Evolutionary conservation across 2,797 vertebrate genomes (phyloP), one percentile per base, ranked within the genome.

Genomic region (Ispidina lecontei): DNA sequence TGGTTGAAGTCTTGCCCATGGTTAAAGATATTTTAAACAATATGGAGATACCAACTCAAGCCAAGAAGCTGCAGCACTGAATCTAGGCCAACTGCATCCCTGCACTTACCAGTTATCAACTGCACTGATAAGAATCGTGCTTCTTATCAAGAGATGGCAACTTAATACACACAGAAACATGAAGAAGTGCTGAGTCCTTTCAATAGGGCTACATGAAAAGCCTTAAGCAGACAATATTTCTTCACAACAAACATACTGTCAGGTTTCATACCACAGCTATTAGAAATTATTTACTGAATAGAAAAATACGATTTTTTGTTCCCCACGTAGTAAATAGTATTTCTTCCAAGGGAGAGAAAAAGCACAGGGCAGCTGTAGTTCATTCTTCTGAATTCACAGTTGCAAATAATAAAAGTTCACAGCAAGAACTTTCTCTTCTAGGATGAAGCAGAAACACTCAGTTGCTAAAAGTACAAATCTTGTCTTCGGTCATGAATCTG

Each of bases 381-480:
- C 18, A 54, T 82, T 44, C n/a, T 41, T 95, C 84, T 82, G 70
- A 73, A 91, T 95, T 96, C 91, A 94, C 84, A 95, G 90, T n/a
- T 47, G 72, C 68, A 94, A 92, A 93, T 47, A 75, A 79, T 29
- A 62, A 62, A 62, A 83, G 85, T 88, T 77, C 82, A 94, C 62
- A 44, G 70, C 44, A 88, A 89, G 49, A 94, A 77, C 68, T 88
- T 59, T 82, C 59, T 81, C 81, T 71, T 95, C 89, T 65, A 82
- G 59, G 76, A 65, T 13, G 39, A 77, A 89, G 22, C 18, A 64
- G 93, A 81, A 70, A 69, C 18, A 33, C 75, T 47, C 75, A 21
- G 33, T 84, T 86, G 94, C 68, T 97, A 97, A 79, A 96, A 99
- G 96, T 98, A 98, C 82, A 98, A 77, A 92, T 98, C 97, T 94